phyloP scores from a whole-genome alignment of 2,797 vertebrate genomes.

The Oryzias dopingdopingensis region DNA sequence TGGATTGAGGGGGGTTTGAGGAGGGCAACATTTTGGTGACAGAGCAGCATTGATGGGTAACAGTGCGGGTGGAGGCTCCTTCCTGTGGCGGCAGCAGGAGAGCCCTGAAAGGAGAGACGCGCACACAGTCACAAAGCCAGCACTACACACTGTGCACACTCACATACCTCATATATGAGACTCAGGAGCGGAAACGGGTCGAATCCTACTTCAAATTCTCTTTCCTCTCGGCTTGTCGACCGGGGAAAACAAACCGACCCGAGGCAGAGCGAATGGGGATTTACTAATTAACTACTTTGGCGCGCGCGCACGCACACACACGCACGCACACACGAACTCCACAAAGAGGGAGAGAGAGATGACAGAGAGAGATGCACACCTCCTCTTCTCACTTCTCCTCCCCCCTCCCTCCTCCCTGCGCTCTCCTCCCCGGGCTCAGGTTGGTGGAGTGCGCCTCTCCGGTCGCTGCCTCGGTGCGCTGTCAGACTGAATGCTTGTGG shows the following conservation, averaged over 20 bases:
- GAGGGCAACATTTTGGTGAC: constrained; percentile 28
- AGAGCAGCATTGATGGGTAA: constrained; percentile 2
- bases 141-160: constrained; percentile 39
- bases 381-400: constrained; percentile 53
- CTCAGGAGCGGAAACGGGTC: constrained; percentile 86
- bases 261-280: constrained; percentile 85
- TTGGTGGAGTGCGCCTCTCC: constrained; percentile 72
- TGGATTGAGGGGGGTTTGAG: constrained; percentile 4
- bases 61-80: constrained; percentile 6
- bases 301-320: constrained; percentile 40
- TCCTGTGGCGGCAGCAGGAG: constrained; percentile 39
- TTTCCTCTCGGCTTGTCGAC: constrained; percentile 88
- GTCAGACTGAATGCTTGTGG: constrained; percentile 66
- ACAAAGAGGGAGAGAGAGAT: constrained; percentile 26
- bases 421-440: constrained; percentile 70
- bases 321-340: constrained; percentile 13
- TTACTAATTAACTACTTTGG: constrained; percentile 86
- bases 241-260: constrained; percentile 86
- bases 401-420: constrained; percentile 62
- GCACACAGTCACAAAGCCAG: constrained; percentile 33
- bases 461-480: constrained; percentile 71
- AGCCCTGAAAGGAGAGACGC: constrained; percentile 26
- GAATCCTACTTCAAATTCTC: constrained; percentile 89
- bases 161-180: constrained; percentile 78
- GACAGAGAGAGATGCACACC: constrained; percentile 55